Conservation (phyloP, 2,113 vertebrate species). For the Grus americana region DNA sequence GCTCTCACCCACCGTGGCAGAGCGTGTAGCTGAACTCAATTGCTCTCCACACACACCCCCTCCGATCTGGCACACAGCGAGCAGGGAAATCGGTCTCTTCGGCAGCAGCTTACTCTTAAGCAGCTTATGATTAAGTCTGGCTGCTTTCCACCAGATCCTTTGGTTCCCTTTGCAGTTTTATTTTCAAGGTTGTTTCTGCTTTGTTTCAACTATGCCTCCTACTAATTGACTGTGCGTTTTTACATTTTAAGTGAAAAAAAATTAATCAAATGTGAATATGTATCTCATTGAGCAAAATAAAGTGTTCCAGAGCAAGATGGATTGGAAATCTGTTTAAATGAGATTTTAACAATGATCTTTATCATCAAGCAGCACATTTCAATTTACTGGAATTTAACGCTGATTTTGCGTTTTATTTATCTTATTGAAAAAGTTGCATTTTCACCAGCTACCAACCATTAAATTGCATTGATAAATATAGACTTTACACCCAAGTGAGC, state of each 20-base stretch:
- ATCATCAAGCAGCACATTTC: not conserved
- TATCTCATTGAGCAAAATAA: not conserved
- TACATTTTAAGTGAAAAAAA: not conserved
- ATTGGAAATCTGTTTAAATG: not conserved
- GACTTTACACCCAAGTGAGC: not conserved
- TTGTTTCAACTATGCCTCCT: not conserved
- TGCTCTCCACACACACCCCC: not conserved
- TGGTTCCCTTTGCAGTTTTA: not conserved
- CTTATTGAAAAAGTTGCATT: not conserved
- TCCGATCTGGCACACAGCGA: rapidly evolving
- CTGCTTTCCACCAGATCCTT: not conserved
- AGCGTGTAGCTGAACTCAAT: rapidly evolving
- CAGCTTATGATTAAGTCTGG: not conserved
- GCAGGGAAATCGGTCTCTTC: not conserved
- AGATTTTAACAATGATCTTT: not conserved
- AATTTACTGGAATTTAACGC: not conserved
- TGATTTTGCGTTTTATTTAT: not conserved
- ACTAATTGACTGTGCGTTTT: rapidly evolving
- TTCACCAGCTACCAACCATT: not conserved
- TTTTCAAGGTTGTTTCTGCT: not conserved
- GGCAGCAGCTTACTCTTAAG: not conserved
- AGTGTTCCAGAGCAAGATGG: not conserved
- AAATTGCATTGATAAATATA: not conserved
- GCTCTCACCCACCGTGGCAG: not conserved
- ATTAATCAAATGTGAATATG: not conserved